These are phyloP conservation scores for Corythaixoides concolor DNA, from an alignment of 2,113 vertebrate genomes.

Conservation along the genomic window DNA sequence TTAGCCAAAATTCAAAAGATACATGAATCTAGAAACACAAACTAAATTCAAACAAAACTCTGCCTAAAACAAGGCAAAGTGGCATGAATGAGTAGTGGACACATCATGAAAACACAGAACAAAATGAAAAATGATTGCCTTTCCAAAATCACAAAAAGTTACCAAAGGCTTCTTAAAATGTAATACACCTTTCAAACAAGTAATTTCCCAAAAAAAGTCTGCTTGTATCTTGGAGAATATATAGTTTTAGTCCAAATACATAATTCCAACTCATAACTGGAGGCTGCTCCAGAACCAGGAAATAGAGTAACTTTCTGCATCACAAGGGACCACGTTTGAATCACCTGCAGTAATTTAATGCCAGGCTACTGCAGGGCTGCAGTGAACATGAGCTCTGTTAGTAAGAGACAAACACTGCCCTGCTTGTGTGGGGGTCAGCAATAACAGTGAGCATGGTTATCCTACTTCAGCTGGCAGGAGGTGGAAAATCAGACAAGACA, in stretches of 20 bases:
- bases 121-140: neutral
- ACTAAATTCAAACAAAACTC: neutral
- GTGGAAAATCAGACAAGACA: neutral
- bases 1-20: neutral
- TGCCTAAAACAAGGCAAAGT: neutral
- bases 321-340: neutral
- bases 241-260: neutral
- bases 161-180: neutral
- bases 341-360: neutral
- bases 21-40: neutral
- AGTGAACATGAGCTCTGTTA: neutral
- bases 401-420: neutral
- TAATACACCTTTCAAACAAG: neutral
- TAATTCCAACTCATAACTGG: neutral
- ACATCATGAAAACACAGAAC: neutral
- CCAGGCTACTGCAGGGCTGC: neutral
- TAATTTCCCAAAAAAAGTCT: neutral
- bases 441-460: neutral
- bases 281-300: neutral
- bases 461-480: neutral
- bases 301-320: neutral
- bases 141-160: neutral
- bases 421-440: neutral
- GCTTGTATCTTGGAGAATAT: neutral
- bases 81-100: neutral